A percentile compares a stretch with the other conserved stretches of the same genome.
phyloP scores from a whole-genome alignment of 92 coral and sea anemone species.

The Bergia sp. region DNA sequence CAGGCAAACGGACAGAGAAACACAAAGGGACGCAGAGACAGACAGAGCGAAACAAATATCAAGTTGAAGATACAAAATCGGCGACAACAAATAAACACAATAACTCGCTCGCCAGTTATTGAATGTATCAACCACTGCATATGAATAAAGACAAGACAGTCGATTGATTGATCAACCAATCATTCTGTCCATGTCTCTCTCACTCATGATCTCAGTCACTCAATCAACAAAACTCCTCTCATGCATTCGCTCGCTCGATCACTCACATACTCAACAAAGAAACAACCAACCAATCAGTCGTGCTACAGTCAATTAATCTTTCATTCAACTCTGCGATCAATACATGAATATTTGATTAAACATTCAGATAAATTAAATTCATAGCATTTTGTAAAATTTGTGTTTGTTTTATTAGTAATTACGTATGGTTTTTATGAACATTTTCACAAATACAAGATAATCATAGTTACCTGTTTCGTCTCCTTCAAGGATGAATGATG shows the following conservation, averaged over 20 bases:
- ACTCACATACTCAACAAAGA: not conserved
- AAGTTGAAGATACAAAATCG: not conserved
- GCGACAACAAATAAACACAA: too few species aligned
- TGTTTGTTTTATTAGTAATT: not conserved
- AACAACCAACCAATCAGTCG: not conserved
- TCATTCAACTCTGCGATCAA: not conserved
- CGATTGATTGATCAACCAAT: too few species aligned
- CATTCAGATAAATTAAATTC: not conserved
- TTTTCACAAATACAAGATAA: not conserved
- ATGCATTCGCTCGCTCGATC: not conserved
- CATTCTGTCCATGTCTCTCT: too few species aligned
- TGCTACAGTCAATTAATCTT: not conserved
- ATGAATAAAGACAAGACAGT: too few species aligned
- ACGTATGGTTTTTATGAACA: not conserved
- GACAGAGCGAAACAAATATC: not conserved
- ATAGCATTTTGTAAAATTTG: not conserved
- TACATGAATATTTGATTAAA: not conserved
- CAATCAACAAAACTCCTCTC: too few species aligned
- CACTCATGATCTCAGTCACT: not conserved
- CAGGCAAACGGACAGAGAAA: not conserved
- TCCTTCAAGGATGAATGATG: not conserved
- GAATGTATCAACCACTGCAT: too few species aligned
- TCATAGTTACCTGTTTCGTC: not conserved
- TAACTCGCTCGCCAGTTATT: too few species aligned
- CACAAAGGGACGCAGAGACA: not conserved